Evolutionary conservation across 2,113 vertebrate species (phyloP), one percentile per base, ranked within the genome.

Genomic region (Ploceus nigricollis): DNA sequence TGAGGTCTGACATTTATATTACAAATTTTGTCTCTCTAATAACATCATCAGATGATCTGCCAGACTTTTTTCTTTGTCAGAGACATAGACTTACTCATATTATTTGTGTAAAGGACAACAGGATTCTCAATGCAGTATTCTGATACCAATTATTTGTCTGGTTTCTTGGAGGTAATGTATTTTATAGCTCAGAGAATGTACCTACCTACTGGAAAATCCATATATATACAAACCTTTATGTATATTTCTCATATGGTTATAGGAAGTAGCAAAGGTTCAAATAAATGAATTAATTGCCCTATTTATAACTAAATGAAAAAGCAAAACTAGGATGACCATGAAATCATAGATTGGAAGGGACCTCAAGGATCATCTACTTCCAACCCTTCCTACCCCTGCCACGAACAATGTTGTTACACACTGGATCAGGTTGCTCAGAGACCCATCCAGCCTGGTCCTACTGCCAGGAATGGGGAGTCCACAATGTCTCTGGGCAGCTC

Each of bases 141-240:
- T 71, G 20, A 44, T 45, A 57, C 4, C 2, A 56, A 9, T 31
- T 66, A 61, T 18, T 68, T 33, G 53, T 13, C 20, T 54, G 16
- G 9, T 8, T 75, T 75, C 22, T 42, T 73, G 31, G 15, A 81
- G 9, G 4, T 51, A 24, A 27, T 24, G 10, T 44, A 30, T 61
- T 86, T 82, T 58, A 42, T 28, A 76, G 15, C 10, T 69, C 50
- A 78, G 25, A 68, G 13, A 81, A 47, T 0, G 1, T 28, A 20
- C 5, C 2, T 20, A 10, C 8, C 39, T 56, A 45, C 14, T 53
- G 6, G 31, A 85, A 82, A 85, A 77, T 75, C 6, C 6, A 44
- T 1, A n/a, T 20, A 40, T 23, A 37, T 10, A 24, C 1, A 66
- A 48, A 58, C 0, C 0, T 31, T 18, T 39, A 25, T 9, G 6